Conservation (phyloP, 2,797 vertebrate species). For the Leptoclinus maculatus region DNA sequence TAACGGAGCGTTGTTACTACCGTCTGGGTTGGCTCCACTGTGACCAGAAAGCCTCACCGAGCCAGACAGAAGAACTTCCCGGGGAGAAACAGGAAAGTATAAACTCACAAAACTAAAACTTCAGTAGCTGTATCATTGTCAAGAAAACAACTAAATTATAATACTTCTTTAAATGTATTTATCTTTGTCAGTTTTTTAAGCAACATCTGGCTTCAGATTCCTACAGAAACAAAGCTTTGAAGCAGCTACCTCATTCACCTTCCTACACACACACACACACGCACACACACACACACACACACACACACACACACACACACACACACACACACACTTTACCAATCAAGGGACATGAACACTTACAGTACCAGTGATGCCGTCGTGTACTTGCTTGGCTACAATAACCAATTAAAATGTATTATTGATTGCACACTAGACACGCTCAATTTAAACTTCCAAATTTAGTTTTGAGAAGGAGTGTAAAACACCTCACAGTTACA, state of each 20-base stretch:
- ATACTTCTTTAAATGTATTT: not conserved
- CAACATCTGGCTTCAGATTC: not conserved
- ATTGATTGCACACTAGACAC: not conserved
- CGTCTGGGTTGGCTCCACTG: slow-evolving; percentile 10
- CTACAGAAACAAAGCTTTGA: not conserved
- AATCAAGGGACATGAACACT: not conserved
- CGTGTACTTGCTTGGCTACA: not conserved
- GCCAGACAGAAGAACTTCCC: not conserved
- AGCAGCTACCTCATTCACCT: not conserved
- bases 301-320: too few relatives aligned
- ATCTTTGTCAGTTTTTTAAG: not conserved
- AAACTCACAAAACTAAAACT: not conserved
- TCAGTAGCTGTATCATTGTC: not conserved
- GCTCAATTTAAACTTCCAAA: not conserved
- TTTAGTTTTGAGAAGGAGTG: not conserved
- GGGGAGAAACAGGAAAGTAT: not conserved
- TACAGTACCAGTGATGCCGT: not conserved
- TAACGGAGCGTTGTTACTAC: slow-evolving; percentile 30
- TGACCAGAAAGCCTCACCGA: not conserved
- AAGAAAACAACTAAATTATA: not conserved
- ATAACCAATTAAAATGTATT: not conserved
- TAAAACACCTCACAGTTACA: not conserved
- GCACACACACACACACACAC: too few relatives aligned
- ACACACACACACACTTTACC: not conserved
- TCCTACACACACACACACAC: not conserved